These are phyloP conservation scores for Drosophila mimica DNA, from an alignment of 2,888 invertebrate species.

Conservation along the genomic window DNA sequence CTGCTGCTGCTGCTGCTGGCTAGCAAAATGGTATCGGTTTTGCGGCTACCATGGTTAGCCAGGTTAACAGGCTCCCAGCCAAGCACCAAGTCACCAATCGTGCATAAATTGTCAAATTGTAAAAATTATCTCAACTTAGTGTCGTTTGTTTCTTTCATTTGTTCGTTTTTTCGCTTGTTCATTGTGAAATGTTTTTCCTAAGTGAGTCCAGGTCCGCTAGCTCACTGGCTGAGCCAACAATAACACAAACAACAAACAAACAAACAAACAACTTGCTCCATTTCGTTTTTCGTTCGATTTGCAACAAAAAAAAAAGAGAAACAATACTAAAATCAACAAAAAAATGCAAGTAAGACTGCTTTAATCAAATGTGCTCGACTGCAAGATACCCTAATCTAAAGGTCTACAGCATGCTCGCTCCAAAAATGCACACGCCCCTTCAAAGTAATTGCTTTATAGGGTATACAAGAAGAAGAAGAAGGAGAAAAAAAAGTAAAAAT, in stretches of 20 bases:
- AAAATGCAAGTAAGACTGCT: conserved; percentile 13
- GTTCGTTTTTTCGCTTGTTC: conserved; percentile 38
- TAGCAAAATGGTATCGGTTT: conserved; percentile 20
- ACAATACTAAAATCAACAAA: conserved; percentile 16
- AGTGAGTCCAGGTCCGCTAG: conserved; percentile 51
- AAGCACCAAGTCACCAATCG: conserved; percentile 61
- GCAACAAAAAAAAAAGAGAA: conserved; percentile 57
- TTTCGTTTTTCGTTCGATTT: conserved; percentile 71
- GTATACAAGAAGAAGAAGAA: conserved; percentile 4
- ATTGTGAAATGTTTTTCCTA: conserved; percentile 75
- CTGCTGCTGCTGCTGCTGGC: conserved; percentile 1
- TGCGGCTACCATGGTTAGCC: conserved; percentile 7
- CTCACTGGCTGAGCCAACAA: conserved; percentile 6
- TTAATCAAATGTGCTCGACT: conserved; percentile 2
- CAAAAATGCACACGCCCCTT: neutral
- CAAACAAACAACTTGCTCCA: conserved; percentile 62
- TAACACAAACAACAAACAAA: neutral
- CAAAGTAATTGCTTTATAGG: neutral
- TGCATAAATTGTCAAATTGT: conserved; percentile 82
- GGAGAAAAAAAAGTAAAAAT: conserved; percentile 19
- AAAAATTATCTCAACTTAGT: conserved; percentile 80
- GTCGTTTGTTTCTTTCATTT: conserved; percentile 47
- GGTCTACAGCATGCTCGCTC: neutral
- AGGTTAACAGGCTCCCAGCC: conserved; percentile 11
- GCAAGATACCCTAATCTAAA: conserved; percentile 6